A percentile compares a stretch with the other conserved stretches of the same genome.
Evolutionary conservation across 2,888 invertebrate species (phyloP).

Genomic region (Sceliomorpha sp.): DNA sequence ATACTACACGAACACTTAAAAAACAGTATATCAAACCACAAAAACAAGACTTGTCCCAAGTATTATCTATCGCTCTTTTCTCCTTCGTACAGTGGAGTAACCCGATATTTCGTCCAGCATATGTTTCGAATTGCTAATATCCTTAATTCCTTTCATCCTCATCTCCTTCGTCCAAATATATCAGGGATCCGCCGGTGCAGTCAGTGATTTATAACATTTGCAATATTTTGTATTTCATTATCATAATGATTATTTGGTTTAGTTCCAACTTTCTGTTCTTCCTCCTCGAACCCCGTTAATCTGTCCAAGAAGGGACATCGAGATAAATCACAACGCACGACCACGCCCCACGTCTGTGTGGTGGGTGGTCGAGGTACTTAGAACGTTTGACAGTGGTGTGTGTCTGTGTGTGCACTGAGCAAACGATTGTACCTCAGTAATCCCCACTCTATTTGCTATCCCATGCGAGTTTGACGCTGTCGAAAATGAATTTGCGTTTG

Average conservation of each 20-base stretch:
- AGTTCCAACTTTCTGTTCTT: slow-evolving; percentile 53
- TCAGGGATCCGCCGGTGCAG: slow-evolving; percentile 1
- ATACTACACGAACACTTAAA: too few relatives aligned
- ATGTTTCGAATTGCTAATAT: too few relatives aligned
- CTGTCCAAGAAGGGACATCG: slow-evolving; percentile 48
- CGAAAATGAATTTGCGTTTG: too few relatives aligned
- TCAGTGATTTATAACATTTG: slow-evolving; percentile 23
- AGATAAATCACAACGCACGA: slow-evolving; percentile 45
- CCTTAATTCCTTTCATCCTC: too few relatives aligned
- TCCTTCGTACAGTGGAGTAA: too few relatives aligned
- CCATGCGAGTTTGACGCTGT: too few relatives aligned
- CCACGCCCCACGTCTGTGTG: slow-evolving; percentile 48
- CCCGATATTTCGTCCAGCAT: too few relatives aligned
- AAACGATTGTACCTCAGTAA: slow-evolving; percentile 2
- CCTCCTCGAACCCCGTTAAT: slow-evolving; percentile 44
- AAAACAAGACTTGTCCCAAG: too few relatives aligned
- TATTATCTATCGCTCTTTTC: too few relatives aligned
- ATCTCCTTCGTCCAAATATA: too few relatives aligned
- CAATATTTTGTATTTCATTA: slow-evolving; percentile 50
- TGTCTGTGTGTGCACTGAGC: slow-evolving; percentile 32
- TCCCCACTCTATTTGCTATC: too few relatives aligned
- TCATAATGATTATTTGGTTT: slow-evolving; percentile 53
- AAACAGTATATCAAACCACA: too few relatives aligned
- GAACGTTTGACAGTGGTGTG: slow-evolving; percentile 36
- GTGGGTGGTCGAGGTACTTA: slow-evolving; percentile 45